Base-by-base conservation (phyloP, 2,888 invertebrate genomes). In the Seira ritae region DNA sequence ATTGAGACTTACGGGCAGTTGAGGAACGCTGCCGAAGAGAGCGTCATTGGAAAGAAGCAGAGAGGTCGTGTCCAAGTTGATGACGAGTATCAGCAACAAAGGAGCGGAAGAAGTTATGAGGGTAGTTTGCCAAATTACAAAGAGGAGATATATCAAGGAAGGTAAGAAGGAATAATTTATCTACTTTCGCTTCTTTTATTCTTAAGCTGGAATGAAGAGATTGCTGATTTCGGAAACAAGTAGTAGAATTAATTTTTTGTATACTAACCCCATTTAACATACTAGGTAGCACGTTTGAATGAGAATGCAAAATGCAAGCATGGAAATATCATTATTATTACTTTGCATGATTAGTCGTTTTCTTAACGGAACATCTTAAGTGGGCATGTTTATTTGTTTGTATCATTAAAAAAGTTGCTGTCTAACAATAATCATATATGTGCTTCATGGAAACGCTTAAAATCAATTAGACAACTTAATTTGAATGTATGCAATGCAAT, bases 61-160 rank as follows among this genome's bases (percentile, higher is more conserved):
- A 22, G 60, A 72, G 31, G 60, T 55, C 73, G 72, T 10, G 23
- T 60, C 3, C 66, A 71, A 0, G 55, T 62, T 24, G 76, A 76
- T 42, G 81, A 82, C 22, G 81, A 82, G 76, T 76, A 76, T 55
- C 71, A 76, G 66, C 71, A 75, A 60, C 82, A 84, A 22, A 73
- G 88, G 42, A 85, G 80, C 19, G 87, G 88, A 42, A 76, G 88
- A 20, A 84, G 84, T 46, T 88, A 88, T 55, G 87, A 85, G 68
- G 85, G 85, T 17, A 85, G 82, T 62, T 42, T 85, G 6, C 88
- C 88, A 4, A 86, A 87, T 74, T 87, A 88, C 73, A 87, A 87
- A 73, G 85, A 87, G 74, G 87, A 88, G 67, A 77, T 84, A 19
- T 76, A 78, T 68, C 74, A 76, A 60, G 86, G 84, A 37, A 86